Evolutionary conservation across 2,797 vertebrate species (phyloP), one percentile per base, ranked within the genome.

Genomic region (Pseudopleuronectes americanus): DNA sequence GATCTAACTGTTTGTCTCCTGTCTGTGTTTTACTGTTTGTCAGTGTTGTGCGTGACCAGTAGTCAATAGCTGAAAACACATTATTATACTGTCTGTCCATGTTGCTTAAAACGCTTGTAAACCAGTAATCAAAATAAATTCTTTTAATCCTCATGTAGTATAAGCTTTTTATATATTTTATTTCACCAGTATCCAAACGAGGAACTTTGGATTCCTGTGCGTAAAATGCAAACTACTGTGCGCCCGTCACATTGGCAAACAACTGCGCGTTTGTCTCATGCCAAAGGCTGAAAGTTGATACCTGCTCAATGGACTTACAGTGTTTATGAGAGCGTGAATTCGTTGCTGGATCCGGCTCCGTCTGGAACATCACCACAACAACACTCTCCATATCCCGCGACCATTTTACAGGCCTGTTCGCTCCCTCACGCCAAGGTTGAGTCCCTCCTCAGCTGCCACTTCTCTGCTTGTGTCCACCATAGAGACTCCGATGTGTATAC

Each of bases 71-170:
- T 65, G 52, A 70, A 66, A 77, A 70, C 13, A 36, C 64, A 57
- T 19, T 90, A 74, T 81, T 75, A 83, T 84, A 36, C 82, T 81
- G 74, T 81, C 69, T 77, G 36, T 38, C 36, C 36, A 86, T 85
- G 80, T 71, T 88, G 90, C 90, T 91, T 92, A 89, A 91, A 87
- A 82, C 76, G 67, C 86, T 80, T 93, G 90, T 91, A 89, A 90
- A 81, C 80, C 85, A 79, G 66, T 84, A 81, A 91, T 74, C 73
- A 78, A 77, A 93, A 93, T 93, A 93, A 93, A 92, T 79, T 45
- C 84, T 72, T 84, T 84, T 90, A 84, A 84, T 88, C 88, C 68
- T n/a, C 33, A 48, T 6, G 12, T n/a, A 73, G 58, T 57, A 24
- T 41, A 24, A 79, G 67, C 6, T 75, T 1, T 64, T 1, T 26